These are phyloP conservation scores for Setipinna tenuifilis DNA, from an alignment of 2,797 vertebrate species.

Conservation along the genomic window DNA sequence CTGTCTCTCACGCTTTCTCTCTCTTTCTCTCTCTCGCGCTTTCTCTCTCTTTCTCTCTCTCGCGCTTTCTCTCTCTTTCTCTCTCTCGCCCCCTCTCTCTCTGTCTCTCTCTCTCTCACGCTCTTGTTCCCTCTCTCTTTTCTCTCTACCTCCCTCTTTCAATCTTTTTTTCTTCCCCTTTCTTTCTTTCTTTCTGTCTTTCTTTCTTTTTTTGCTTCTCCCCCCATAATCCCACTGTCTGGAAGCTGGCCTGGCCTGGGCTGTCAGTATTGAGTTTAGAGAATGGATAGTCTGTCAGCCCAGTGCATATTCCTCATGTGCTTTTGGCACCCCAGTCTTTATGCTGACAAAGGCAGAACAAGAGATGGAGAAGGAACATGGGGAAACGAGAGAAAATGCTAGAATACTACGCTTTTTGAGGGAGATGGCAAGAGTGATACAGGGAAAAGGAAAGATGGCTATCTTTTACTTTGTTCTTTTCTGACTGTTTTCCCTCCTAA, in stretches of 20 bases:
- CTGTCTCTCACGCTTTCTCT: background rate
- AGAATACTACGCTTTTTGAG: too few relatives aligned
- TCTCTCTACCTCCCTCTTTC: too few relatives aligned
- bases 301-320: background rate
- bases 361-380: background rate
- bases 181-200: too few relatives aligned
- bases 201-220: too few relatives aligned
- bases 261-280: too few relatives aligned
- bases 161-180: too few relatives aligned
- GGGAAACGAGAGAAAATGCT: too few relatives aligned
- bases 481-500: background rate
- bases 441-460: too few relatives aligned
- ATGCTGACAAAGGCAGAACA: background rate
- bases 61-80: background rate
- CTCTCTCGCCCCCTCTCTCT: background rate
- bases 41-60: background rate
- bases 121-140: too few relatives aligned
- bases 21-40: background rate
- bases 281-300: background rate
- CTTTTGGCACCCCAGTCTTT: background rate
- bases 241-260: too few relatives aligned
- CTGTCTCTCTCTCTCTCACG: background rate
- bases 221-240: too few relatives aligned
- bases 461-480: constrained; percentile 1
- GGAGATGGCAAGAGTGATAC: too few relatives aligned